Percentiles rank a stretch among this genome's conserved stretches.
Evolutionary conservation across 2,888 invertebrate genomes (phyloP).

Genomic region (Netelia melanura): DNA sequence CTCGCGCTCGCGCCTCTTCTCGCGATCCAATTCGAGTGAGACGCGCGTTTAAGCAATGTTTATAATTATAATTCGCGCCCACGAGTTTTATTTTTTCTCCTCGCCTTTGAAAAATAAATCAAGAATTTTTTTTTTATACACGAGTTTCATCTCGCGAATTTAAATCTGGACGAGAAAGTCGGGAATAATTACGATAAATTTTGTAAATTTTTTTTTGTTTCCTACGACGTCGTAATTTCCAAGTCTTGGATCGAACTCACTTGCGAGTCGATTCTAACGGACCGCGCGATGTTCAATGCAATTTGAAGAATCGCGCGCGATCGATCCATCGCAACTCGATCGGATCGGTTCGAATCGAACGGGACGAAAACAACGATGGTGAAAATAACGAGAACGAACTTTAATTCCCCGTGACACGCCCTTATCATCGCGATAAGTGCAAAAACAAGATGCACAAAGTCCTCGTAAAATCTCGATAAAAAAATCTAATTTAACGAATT

Average conservation of each 20-base stretch:
- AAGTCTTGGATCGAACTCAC: conserved; percentile 49
- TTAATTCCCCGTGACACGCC: too few relatives aligned
- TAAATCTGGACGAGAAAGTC: too few relatives aligned
- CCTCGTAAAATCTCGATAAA: conserved; percentile 18
- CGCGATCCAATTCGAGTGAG: conserved; percentile 32
- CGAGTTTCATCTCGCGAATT: too few relatives aligned
- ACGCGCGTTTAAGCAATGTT: neutral
- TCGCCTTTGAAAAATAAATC: neutral
- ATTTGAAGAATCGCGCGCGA: conserved; percentile 65
- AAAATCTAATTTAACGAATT: conserved; percentile 53
- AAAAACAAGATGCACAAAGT: conserved; percentile 1
- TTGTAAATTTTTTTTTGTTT: neutral
- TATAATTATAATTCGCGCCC: too few relatives aligned
- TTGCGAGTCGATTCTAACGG: conserved; percentile 28
- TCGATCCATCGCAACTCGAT: conserved; percentile 43
- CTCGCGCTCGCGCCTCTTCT: neutral
- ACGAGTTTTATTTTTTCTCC: neutral
- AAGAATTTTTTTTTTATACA: neutral
- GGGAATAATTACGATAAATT: neutral
- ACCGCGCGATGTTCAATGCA: conserved; percentile 59
- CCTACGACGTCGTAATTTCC: conserved; percentile 6
- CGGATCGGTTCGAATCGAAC: conserved; percentile 50
- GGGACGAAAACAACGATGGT: conserved; percentile 70
- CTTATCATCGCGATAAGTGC: conserved; percentile 69
- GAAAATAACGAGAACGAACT: conserved; percentile 67